Evolutionary conservation across 2,797 vertebrate species (phyloP).

Genomic region (Neoniphon sammara): DNA sequence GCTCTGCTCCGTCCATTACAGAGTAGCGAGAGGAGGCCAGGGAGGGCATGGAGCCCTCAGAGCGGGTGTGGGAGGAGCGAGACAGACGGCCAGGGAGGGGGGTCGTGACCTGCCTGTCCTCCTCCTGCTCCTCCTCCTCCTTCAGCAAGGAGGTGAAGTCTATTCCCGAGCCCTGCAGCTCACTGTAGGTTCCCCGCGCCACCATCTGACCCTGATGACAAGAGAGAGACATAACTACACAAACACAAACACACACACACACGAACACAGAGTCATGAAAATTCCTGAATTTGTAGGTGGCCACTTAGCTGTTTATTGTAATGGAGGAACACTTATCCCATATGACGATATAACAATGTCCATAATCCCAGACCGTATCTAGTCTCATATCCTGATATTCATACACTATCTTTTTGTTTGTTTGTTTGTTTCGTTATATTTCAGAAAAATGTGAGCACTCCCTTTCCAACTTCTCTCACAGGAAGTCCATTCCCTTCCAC

Average conservation of each 20-base stretch:
- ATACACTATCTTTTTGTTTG: too few species aligned
- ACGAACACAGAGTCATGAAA: neutral
- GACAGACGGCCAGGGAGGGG: conserved; percentile 54
- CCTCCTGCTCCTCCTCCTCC: conserved; percentile 85
- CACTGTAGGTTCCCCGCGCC: conserved; percentile 88
- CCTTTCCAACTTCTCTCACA: too few species aligned
- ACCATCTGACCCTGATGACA: conserved; percentile 87
- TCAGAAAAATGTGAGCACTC: too few species aligned
- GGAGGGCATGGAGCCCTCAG: conserved; percentile 88
- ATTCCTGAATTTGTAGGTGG: neutral
- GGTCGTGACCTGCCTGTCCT: conserved; percentile 63
- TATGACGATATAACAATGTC: too few species aligned
- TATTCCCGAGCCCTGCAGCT: conserved; percentile 88
- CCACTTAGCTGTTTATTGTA: too few species aligned
- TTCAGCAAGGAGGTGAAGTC: conserved; percentile 93
- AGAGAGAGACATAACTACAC: neutral
- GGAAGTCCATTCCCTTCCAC: too few species aligned
- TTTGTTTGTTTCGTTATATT: too few species aligned
- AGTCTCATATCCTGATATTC: too few species aligned
- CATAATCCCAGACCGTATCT: too few species aligned
- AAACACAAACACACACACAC: conserved; percentile 2
- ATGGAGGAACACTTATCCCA: too few species aligned
- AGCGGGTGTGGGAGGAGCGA: conserved; percentile 80
- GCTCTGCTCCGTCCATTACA: conserved; percentile 84
- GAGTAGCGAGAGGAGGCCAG: conserved; percentile 88